Evolutionary conservation across 2,113 vertebrate genomes (phyloP).

Genomic region (Petromus typicus): DNA sequence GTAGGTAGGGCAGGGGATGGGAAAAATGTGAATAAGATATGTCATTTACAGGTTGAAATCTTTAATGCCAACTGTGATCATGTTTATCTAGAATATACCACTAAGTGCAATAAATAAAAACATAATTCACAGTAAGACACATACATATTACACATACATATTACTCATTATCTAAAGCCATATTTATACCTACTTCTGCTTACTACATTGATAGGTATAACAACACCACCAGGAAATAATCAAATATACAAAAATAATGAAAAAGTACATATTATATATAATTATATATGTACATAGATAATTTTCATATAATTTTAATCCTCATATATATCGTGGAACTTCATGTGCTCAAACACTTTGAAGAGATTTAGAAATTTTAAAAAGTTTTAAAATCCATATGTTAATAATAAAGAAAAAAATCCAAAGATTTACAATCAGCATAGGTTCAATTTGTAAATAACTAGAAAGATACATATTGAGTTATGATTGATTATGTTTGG

Average conservation of each 20-base stretch:
- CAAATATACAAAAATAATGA: background rate
- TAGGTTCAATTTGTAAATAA: background rate
- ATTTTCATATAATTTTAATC: too few relatives aligned
- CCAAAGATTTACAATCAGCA: background rate
- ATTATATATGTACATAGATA: too few relatives aligned
- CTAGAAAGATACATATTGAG: background rate
- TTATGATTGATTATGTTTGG: background rate
- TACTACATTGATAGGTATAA: background rate
- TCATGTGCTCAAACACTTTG: slow-evolving; percentile 19
- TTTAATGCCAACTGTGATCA: too few relatives aligned
- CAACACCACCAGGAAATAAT: background rate
- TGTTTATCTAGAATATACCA: too few relatives aligned
- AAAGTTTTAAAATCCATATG: background rate
- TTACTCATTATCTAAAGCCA: background rate
- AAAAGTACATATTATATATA: slow-evolving; percentile 13
- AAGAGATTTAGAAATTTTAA: background rate
- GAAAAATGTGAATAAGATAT: too few relatives aligned
- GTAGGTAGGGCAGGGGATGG: too few relatives aligned
- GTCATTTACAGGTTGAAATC: too few relatives aligned
- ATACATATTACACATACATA: background rate
- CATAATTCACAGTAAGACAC: background rate
- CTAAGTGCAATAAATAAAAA: too few relatives aligned
- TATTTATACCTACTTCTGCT: background rate
- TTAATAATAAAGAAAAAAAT: background rate
- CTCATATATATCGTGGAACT: background rate